Percentiles rank a stretch among this genome's conserved stretches.
Conservation (phyloP, 2,888 invertebrate species). For the Peribatodes rhomboidaria region DNA sequence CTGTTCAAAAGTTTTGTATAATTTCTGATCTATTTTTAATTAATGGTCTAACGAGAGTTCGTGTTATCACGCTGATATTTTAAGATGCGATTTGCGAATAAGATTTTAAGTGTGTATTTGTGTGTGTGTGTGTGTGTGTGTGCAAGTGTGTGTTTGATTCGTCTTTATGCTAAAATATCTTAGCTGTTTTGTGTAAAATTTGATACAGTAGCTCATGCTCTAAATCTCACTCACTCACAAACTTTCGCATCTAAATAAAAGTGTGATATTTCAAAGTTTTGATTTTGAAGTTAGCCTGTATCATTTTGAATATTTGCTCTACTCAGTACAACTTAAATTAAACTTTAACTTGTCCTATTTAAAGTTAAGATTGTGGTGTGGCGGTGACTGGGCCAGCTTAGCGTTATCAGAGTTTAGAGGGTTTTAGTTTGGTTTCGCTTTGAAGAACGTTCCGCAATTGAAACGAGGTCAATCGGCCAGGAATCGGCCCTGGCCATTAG, state of each 20-base stretch:
- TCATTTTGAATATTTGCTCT: neutral
- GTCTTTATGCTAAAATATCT: no score
- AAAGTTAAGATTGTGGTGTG: constrained; percentile 52
- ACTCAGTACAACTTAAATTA: neutral
- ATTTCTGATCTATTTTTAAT: no score
- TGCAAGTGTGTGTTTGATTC: no score
- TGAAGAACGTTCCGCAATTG: neutral
- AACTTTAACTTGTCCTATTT: constrained; percentile 48
- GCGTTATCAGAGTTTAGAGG: constrained; percentile 21
- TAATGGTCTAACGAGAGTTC: no score
- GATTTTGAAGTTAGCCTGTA: neutral
- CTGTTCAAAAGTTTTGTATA: no score
- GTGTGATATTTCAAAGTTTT: no score
- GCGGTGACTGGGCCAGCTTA: constrained; percentile 36
- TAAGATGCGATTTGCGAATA: no score
- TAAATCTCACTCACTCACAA: neutral
- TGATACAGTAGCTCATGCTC: no score
- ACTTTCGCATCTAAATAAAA: no score
- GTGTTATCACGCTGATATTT: no score
- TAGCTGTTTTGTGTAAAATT: neutral
- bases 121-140: no score
- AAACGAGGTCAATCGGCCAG: neutral
- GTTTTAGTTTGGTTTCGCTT: constrained; percentile 3
- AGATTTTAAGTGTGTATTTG: no score
- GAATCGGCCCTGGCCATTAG: neutral